Evolutionary conservation across 23 tunicate genomes (phyloP), one percentile per base, ranked within the genome.

Genomic region (Trididemnum clinides): DNA sequence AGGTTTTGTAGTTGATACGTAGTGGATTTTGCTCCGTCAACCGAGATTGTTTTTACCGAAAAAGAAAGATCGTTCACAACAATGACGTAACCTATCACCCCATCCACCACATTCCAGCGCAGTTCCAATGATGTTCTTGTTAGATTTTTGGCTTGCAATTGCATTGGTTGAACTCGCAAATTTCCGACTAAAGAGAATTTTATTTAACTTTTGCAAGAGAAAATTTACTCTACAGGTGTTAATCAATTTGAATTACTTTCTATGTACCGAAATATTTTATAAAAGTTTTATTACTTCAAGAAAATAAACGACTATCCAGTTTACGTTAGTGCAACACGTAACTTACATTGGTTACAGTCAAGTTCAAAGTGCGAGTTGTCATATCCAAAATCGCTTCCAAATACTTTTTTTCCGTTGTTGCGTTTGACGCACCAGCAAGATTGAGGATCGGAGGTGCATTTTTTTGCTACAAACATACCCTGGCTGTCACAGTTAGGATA

Each of bases 341-440:
- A n/a, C 80, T 73, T 37, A 73, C 80, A 73, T 35, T 39, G 28
- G 57, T 73, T 29, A 28, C 80, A 73, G 28, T 73, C 22, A 22
- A 73, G 31, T 73, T 21, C 30, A 38, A 73, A 39, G 25, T 73
- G 27, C 1, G 80, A 73, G 28, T 37, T 38, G n/a, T 4, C 3
- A 19, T 21, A 20, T 37, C 80, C 80, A 22, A 36, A 73, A 4
- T 73, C 57, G 57, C 80, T 73, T 37, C 80, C 80, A 4, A 30
- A 2, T 35, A 73, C 29, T 73, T 73, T 73, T 7, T 37, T 20
- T 73, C 80, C 80, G 28, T 37, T 73, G 27, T 19, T 29, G 18
- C 10, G 54, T 27, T 73, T 57, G 20, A 73, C 33, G 80, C 80
- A 73, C 80, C 80, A 73, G 57, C 80, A 73, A 5, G 6, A 35